Evolutionary conservation across 2,113 vertebrate genomes (phyloP), one percentile per base, ranked within the genome.

Genomic region (Nibea coibor): DNA sequence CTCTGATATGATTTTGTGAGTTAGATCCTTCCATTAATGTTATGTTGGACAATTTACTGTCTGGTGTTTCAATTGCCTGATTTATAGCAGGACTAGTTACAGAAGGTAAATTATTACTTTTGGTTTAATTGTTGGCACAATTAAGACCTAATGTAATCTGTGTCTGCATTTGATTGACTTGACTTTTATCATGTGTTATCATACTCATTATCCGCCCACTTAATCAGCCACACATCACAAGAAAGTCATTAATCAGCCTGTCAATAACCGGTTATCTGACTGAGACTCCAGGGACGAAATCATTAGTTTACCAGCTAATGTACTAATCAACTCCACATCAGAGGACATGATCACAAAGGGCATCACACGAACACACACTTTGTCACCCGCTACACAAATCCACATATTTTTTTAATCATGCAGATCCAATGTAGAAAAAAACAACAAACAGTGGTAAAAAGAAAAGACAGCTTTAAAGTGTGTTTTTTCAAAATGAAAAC

Each of bases 401-500:
- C 8, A 20, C 58, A 31, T 19, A 16, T 24, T 50, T 53, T 59
- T 15, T 26, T 0, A 70, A 48, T 20, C 12, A 17, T 45, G 8
- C n/a, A 56, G 16, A 74, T 80, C 75, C 9, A 24, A 39, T 20
- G 43, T 3, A 19, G 65, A 70, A 24, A 22, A 26, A 64, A 54
- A 20, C 19, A 61, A 75, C 64, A 71, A 63, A 42, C 8, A 22
- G 22, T 19, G 6, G 43, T 5, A 47, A 51, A 62, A 56, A 8
- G 39, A 45, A 63, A 68, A n/a, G 3, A n/a, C 12, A 51, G 16
- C 50, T 45, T 10, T 5, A 9, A 51, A 67, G 71, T 39, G 24
- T 26, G 24, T 39, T 39, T 35, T 39, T 39, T 39, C 35, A 9
- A 45, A 71, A 83, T 80, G 61, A 80, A 87, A 84, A 78, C 59